Base-by-base conservation (phyloP, 2,888 invertebrate species). In the Synergus gifuensis region DNA sequence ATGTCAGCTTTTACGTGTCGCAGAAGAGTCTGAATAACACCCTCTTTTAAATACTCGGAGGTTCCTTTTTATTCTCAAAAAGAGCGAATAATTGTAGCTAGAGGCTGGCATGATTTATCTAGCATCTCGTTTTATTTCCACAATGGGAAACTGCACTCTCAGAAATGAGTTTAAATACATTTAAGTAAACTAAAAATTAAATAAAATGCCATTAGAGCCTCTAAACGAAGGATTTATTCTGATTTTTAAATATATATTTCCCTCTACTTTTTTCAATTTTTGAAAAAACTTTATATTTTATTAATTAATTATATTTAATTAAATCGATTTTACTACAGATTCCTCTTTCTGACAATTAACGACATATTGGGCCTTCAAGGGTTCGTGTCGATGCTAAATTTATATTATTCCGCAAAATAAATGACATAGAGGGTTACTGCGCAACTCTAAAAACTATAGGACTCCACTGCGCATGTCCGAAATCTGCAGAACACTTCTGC, bases 51-150 rank as follows among this genome's bases (percentile, higher is more conserved):
- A 69, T 16, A 22, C 18, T 16, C 5, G 67, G 49, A 46, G 22
- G 44, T 36, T 40, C 64, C 46, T 22, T 22, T 46, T 22, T 46
- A 12, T 69, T 46, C 16, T 69, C 2, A 46, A 46, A 46, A 44
- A 46, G 46, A 12, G 44, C 46, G 46, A 28, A 46, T 28, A 46
- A 69, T 69, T 44, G 28, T 22, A 46, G 46, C 22, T 14, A 1
- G 22, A 28, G 28, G 67, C 14, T 22, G 67, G 22, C 28, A 69
- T 69, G 46, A 46, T 69, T 69, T 46, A 49, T 69, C 16, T 18
- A 46, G 16, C 46, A 46, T 28, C 67, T 46, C 46, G 46, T 69
- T 18, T 28, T 46, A 12, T 28, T 46, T 46, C 3, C 16, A 22
- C 16, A 46, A 44, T 44, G 14, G 64, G 28, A 69, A 46, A 22